These are phyloP conservation scores for Tenualosa thibaudeaui DNA, from an alignment of 2,797 vertebrate genomes.

Conservation along the genomic window DNA sequence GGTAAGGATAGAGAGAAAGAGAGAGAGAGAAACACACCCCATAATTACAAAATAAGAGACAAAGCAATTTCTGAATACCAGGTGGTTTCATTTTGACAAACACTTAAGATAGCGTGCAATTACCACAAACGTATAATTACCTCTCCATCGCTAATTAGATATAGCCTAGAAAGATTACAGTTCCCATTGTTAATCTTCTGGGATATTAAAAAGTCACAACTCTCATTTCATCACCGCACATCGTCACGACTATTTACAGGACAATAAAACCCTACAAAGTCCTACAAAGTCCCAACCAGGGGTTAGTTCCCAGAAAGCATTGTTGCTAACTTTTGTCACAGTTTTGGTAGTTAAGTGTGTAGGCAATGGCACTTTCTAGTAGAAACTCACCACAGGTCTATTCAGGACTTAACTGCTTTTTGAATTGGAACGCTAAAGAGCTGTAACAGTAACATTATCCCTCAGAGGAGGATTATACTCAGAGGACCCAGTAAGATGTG, in stretches of 20 bases:
- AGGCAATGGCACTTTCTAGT: too few relatives aligned
- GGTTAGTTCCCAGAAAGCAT: too few relatives aligned
- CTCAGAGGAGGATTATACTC: slow-evolving; percentile 47
- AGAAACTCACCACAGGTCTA: too few relatives aligned
- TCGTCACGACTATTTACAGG: slow-evolving; percentile 25
- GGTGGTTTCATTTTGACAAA: slow-evolving; percentile 58
- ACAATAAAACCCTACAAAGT: background rate
- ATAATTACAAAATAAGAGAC: slow-evolving; percentile 60
- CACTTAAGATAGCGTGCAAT: slow-evolving; percentile 59
- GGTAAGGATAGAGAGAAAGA: slow-evolving; percentile 16
- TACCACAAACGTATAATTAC: slow-evolving; percentile 58
- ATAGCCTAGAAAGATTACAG: slow-evolving; percentile 47
- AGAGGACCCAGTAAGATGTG: slow-evolving; percentile 28
- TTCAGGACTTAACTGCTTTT: background rate
- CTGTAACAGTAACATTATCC: slow-evolving; percentile 21
- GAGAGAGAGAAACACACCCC: slow-evolving; percentile 47
- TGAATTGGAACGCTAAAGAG: background rate
- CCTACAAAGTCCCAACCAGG: too few relatives aligned
- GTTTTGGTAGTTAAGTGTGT: too few relatives aligned
- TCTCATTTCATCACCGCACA: slow-evolving; percentile 30
- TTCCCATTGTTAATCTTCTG: slow-evolving; percentile 54
- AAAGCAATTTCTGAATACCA: slow-evolving; percentile 54
- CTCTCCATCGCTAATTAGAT: slow-evolving; percentile 55
- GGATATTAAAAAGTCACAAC: slow-evolving; percentile 56
- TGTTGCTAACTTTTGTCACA: too few relatives aligned